Evolutionary conservation across 1,140 invertebrate species (phyloP).

Genomic region (Pentalonia nigronervosa): DNA sequence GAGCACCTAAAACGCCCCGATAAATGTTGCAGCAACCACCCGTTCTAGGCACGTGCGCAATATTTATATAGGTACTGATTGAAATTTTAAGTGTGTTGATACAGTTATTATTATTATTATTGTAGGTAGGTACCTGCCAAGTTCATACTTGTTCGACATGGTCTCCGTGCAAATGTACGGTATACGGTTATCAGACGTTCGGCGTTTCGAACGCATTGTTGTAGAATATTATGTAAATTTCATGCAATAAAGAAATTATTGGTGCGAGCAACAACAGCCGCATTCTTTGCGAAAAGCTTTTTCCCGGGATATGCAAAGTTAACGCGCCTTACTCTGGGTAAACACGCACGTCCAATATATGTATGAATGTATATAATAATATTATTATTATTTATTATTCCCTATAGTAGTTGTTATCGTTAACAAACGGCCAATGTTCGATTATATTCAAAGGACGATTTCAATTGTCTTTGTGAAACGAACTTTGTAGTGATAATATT

Average conservation of each 20-base stretch:
- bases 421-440: slow-evolving; percentile 3
- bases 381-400: background rate
- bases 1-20: no score
- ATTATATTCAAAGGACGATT: slow-evolving; percentile 1
- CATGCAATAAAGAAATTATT: slow-evolving; percentile 7
- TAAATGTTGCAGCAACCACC: no score
- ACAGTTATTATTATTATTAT: background rate
- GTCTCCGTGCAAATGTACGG: background rate
- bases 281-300: background rate
- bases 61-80: background rate
- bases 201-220: background rate
- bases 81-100: background rate
- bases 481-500: background rate
- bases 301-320: background rate
- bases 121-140: background rate
- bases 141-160: background rate
- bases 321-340: background rate
- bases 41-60: no score
- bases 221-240: background rate
- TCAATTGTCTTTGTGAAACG: slow-evolving; percentile 9
- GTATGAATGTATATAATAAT: background rate
- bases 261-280: background rate
- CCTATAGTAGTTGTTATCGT: background rate
- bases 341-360: background rate
- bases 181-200: background rate